Base-by-base conservation (phyloP, 2,797 vertebrate species). In the Kryptolebias ocellatus region DNA sequence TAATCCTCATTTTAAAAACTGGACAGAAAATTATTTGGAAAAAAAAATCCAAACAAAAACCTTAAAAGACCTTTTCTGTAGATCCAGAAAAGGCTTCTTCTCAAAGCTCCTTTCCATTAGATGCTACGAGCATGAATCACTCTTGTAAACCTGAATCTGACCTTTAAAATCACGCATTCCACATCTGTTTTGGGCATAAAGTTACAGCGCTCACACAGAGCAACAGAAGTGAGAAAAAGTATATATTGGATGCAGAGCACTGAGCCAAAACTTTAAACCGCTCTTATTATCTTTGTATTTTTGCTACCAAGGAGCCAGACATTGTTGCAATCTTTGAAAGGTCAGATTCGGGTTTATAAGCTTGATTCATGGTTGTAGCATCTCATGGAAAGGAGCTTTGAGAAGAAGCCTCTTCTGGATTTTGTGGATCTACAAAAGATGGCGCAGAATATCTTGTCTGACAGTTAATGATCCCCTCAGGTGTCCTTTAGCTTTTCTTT, bases 391-490 rank as follows among this genome's bases (percentile, higher is more conserved):
- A 80, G 71, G 8, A 56, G n/a, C 52, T 67, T 28, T 4, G 10
- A 64, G 59, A 61, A 11, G 59, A 72, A 77, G 72, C 52, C 31
- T 67, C 64, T 65, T 54, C 53, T 65, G 57, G 27, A 75, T 52
- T 70, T 79, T 72, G 75, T 60, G 24, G 64, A 84, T 63, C 76
- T 11, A 46, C 17, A 62, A 28, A 69, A 55, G 72, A 67, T 46
- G 37, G 76, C 70, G 70, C 55, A 60, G 28, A 60, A 79, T 18
- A 16, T 78, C 65, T 61, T 10, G 15, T 42, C 65, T 77, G 74
- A 85, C 70, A 71, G 66, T 69, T 78, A 84, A 89, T 27, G 61
- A 60, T 78, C 88, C 65, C 53, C 29, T 90, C 86, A 87, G 78
- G 83, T 83, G 80, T 80, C 81, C 28, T 46, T 57, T 4, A 28